Evolutionary conservation across 37 sponge, comb jelly and placozoan species (phyloP).

Genomic region (Beroe forskalii): DNA sequence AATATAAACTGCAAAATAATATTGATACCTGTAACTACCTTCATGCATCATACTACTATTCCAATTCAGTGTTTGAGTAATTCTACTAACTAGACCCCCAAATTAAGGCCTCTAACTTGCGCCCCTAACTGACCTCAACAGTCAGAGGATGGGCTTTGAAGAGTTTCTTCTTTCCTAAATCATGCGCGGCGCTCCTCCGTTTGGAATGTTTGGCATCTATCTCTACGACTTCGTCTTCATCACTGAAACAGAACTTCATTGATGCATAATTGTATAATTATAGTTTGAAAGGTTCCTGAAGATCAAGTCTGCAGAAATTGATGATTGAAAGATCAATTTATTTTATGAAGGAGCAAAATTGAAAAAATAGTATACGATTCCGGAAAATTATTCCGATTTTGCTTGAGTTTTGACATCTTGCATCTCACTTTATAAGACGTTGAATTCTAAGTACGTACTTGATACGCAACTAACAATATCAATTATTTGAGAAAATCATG

Average conservation of each 20-base stretch:
- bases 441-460: too few relatives aligned
- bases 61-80: too few relatives aligned
- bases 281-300: too few relatives aligned
- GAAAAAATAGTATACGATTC: neutral
- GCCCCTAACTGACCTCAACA: slow-evolving; percentile 48
- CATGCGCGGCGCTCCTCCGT: slow-evolving; percentile 37
- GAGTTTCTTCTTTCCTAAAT: slow-evolving; percentile 51
- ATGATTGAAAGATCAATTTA: neutral
- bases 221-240: slow-evolving; percentile 9
- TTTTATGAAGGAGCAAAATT: slow-evolving; percentile 1
- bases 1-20: too few relatives aligned
- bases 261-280: neutral
- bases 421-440: too few relatives aligned
- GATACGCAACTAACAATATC: too few relatives aligned
- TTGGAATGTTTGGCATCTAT: slow-evolving; percentile 39
- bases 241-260: neutral
- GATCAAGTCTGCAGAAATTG: too few relatives aligned
- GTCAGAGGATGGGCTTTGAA: slow-evolving; percentile 63
- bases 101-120: too few relatives aligned
- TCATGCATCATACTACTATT: too few relatives aligned
- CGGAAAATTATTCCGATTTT: neutral
- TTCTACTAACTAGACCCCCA: too few relatives aligned
- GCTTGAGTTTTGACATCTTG: neutral
- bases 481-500: too few relatives aligned
- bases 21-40: too few relatives aligned